Evolutionary conservation across 2,797 vertebrate genomes (phyloP), one percentile per base, ranked within the genome.

Genomic region (Huso huso): DNA sequence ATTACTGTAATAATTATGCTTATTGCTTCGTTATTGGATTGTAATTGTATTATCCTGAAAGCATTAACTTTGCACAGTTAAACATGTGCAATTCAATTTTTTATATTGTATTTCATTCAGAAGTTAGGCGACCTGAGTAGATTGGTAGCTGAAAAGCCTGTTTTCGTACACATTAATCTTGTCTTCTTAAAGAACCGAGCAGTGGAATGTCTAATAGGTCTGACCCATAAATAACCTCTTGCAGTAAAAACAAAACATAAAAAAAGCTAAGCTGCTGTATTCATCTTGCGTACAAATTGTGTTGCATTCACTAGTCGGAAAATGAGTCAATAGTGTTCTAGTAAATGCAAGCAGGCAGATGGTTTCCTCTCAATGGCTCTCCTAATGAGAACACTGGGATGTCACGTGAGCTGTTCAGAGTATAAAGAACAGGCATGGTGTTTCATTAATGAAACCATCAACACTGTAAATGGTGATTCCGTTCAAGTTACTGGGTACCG

Each of bases 151-250:
- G 51, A 74, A 65, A 64, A 70, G 74, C 64, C 72, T 68, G 6
- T 48, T 72, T 61, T 74, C 65, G 15, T 66, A 68, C 72, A 69
- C 66, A 58, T 72, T 74, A 75, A 76, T 73, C 66, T 69, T 52
- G 63, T 69, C 57, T 71, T 75, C 74, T 75, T 78, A 69, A 69
- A 73, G 74, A 65, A 65, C 48, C 37, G 70, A 71, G 71, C 76
- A 76, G 74, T 76, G 73, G 76, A 79, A 78, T 75, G 76, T 74
- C 76, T 72, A 80, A 77, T 77, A 79, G 67, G 76, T 67, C 51
- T 81, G 77, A 74, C 80, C 75, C 76, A 70, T 70, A 79, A 66
- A 70, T 79, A 82, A 81, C 73, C 64, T 75, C 68, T 66, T 62
- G 64, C 73, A 67, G 51, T 75, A 69, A 81, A 82, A 79, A 69